Evolutionary conservation across 2,113 vertebrate species (phyloP), one percentile per base, ranked within the genome.

Genomic region (Hipposideros armiger): DNA sequence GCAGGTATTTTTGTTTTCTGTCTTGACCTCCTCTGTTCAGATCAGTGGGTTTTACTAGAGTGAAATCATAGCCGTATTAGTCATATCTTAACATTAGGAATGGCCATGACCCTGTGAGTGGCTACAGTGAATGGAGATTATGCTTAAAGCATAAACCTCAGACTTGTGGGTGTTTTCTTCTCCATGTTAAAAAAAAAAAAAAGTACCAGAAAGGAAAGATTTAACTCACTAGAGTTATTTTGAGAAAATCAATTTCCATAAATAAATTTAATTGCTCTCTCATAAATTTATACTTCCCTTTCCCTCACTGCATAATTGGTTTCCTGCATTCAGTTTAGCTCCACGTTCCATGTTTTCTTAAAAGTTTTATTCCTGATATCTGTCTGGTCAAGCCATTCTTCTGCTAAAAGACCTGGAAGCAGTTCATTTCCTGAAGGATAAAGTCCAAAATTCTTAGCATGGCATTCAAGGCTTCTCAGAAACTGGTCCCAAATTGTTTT

Each of bases 181-280:
- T 83, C 58, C 42, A 15, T 19, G 9, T 94, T 95, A 47, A 92
- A 83, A 36, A 77, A 94, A 82, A 94, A 82, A 88, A 72, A 77
- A 76, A 90, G 50, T 47, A 92, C 32, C 69, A 64, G 62, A 87
- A 96, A 83, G 84, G 87, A 95, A 97, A 95, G 69, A 36, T 50
- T 92, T 94, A 97, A 96, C 52, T 94, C 91, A 87, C 28, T 87
- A 22, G 36, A 94, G 95, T 94, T 97, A 96, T 96, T 97, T 94
- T 96, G 60, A 90, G 88, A 96, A 97, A 96, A 96, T 96, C 56
- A 67, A 84, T 94, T 97, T 97, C 93, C 90, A 97, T 90, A 96
- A 97, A 97, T 96, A 96, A 14, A 70, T 95, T 96, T 96, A 90
- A 96, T 95, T 92, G 70, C 91, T 77, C 54, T 84, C 72, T 80